Conservation (phyloP, 2,888 invertebrate species). For the Luffia ferchaultella region DNA sequence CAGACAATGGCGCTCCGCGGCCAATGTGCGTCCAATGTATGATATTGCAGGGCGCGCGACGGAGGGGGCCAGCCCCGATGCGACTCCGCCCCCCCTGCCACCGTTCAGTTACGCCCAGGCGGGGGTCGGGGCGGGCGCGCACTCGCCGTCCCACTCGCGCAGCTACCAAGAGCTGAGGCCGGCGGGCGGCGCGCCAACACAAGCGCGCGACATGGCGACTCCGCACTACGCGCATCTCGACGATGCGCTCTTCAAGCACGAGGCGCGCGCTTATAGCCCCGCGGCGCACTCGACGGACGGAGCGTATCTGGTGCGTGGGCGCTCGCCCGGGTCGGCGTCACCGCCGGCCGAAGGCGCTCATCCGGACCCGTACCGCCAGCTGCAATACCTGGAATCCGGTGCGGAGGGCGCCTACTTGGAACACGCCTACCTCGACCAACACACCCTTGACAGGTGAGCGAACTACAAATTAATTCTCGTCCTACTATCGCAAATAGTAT, state of each 20-base stretch:
- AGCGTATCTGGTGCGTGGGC: constrained; percentile 19
- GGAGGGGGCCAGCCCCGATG: constrained; percentile 27
- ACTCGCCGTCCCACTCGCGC: constrained; percentile 49
- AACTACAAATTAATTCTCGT: too few relatives aligned
- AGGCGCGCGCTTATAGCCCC: constrained; percentile 18
- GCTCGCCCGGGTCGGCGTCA: not conserved
- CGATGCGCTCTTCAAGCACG: constrained; percentile 35
- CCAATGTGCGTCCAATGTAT: constrained; percentile 11
- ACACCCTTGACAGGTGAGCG: not conserved
- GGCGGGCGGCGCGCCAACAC: constrained; percentile 23
- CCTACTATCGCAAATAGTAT: too few relatives aligned
- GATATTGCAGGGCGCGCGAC: constrained; percentile 8
- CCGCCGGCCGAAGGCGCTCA: constrained; percentile 11
- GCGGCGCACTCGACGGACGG: constrained; percentile 32
- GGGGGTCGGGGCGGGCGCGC: constrained; percentile 18
- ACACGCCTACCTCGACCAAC: not conserved
- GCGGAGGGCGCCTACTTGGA: constrained; percentile 36
- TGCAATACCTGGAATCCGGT: constrained; percentile 21
- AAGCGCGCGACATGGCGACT: constrained; percentile 44
- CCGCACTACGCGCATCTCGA: constrained; percentile 51
- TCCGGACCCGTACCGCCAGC: not conserved
- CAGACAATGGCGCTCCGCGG: not conserved
- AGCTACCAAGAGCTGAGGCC: constrained; percentile 60
- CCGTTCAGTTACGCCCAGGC: constrained; percentile 45
- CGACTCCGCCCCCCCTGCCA: constrained; percentile 45